Percentiles rank a stretch among this genome's conserved stretches.
Conservation (phyloP, 2,113 vertebrate genomes). For the Bungarus multicinctus region DNA sequence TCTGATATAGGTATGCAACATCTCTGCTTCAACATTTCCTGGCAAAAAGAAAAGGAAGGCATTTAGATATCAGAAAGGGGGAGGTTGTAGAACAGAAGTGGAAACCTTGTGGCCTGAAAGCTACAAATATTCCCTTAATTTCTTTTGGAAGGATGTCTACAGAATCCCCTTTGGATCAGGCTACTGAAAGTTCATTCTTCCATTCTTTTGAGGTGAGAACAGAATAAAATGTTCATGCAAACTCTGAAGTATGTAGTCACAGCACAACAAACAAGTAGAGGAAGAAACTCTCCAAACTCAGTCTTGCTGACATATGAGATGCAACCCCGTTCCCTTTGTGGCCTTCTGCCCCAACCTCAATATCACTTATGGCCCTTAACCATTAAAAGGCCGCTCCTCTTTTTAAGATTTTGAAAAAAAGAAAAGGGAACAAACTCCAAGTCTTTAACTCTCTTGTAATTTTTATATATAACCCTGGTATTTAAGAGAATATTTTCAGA, state of each 20-base stretch:
- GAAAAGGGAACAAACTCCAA: background rate
- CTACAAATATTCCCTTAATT: background rate
- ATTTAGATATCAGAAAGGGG: background rate
- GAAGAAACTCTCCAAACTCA: background rate
- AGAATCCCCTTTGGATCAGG: background rate
- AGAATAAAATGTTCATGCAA: background rate
- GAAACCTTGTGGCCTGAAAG: background rate
- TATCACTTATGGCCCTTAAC: background rate
- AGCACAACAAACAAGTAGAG: background rate
- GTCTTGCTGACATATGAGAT: background rate
- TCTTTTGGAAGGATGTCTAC: background rate
- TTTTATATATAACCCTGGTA: background rate
- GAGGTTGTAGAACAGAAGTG: background rate
- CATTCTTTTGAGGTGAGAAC: background rate
- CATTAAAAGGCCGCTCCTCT: background rate
- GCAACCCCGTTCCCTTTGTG: background rate
- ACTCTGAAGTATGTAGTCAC: background rate
- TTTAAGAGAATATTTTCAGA: background rate
- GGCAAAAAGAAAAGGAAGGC: constrained; percentile 6
- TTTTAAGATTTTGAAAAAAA: background rate
- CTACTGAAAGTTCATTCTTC: background rate
- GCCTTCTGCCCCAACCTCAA: background rate
- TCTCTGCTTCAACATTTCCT: constrained; percentile 87
- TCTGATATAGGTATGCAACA: constrained; percentile 92
- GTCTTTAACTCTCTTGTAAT: background rate